Evolutionary conservation across 2,113 vertebrate genomes (phyloP).

Genomic region (Telmatochromis sp.): DNA sequence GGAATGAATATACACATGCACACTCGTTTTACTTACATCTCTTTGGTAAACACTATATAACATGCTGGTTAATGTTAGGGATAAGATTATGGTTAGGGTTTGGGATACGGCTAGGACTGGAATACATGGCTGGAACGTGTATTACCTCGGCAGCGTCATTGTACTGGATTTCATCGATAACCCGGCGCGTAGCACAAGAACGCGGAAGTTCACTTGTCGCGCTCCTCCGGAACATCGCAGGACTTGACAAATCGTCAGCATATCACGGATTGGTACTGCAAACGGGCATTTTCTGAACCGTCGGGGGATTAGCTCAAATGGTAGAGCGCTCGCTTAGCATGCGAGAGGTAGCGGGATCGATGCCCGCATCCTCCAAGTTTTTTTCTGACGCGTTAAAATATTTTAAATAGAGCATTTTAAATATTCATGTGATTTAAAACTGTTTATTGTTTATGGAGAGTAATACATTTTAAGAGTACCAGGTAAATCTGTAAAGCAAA

Average conservation of each 20-base stretch:
- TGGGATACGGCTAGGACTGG: not conserved
- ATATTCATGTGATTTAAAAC: not conserved
- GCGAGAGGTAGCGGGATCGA: constrained; percentile 71
- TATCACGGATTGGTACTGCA: fast-evolving
- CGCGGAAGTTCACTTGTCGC: not conserved
- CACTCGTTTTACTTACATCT: not conserved
- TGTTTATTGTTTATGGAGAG: not conserved
- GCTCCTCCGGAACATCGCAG: not conserved
- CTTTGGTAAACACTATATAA: not conserved
- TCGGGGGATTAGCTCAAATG: constrained; percentile 69
- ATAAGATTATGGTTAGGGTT: not conserved
- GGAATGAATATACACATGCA: not conserved
- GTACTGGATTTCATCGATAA: not conserved
- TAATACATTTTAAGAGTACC: not conserved
- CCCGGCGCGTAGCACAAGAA: not conserved
- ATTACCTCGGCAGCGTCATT: not conserved
- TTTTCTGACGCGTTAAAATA: not conserved
- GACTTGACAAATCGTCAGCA: not conserved
- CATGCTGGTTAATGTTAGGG: not conserved
- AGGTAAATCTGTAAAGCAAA: not conserved
- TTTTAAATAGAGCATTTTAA: not conserved
- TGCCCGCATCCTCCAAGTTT: constrained; percentile 32
- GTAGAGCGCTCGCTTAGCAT: constrained; percentile 77
- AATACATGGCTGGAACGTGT: not conserved
- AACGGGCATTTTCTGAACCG: fast-evolving